Conservation (phyloP, 1,140 invertebrate genomes). For the Tetraneura akinire region DNA sequence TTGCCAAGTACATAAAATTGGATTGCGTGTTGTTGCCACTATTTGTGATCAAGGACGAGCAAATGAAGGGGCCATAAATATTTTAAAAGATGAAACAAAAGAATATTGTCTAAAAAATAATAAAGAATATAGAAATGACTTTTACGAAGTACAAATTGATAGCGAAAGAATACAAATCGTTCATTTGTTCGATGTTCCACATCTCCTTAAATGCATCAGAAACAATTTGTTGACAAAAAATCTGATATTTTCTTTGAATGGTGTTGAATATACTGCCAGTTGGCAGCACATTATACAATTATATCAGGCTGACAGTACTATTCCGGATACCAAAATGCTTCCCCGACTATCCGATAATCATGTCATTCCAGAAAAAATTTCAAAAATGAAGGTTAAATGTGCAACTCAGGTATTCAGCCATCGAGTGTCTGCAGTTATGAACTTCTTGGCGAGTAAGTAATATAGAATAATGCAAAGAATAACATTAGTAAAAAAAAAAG, state of each 20-base stretch:
- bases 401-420: slow-evolving; percentile 5
- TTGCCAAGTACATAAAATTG: too few relatives aligned
- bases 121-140: background rate
- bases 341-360: background rate
- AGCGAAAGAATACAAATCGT: background rate
- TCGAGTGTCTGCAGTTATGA: slow-evolving; percentile 1
- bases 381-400: slow-evolving; percentile 17
- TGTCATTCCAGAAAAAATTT: slow-evolving; percentile 12
- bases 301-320: background rate
- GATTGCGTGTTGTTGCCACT: too few relatives aligned
- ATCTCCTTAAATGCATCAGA: background rate
- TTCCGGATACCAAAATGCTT: slow-evolving; percentile 10
- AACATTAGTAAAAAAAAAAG: too few relatives aligned
- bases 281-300: background rate
- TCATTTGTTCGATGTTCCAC: slow-evolving; percentile 11
- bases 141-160: background rate
- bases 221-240: background rate
- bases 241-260: background rate
- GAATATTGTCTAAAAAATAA: too few relatives aligned
- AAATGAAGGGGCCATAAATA: too few relatives aligned
- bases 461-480: too few relatives aligned
- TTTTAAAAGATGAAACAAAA: too few relatives aligned
- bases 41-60: too few relatives aligned
- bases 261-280: background rate
- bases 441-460: slow-evolving; percentile 13